Evolutionary conservation across 1,140 invertebrate genomes (phyloP), one percentile per base, ranked within the genome.

Genomic region (Euura saliciscinereae): DNA sequence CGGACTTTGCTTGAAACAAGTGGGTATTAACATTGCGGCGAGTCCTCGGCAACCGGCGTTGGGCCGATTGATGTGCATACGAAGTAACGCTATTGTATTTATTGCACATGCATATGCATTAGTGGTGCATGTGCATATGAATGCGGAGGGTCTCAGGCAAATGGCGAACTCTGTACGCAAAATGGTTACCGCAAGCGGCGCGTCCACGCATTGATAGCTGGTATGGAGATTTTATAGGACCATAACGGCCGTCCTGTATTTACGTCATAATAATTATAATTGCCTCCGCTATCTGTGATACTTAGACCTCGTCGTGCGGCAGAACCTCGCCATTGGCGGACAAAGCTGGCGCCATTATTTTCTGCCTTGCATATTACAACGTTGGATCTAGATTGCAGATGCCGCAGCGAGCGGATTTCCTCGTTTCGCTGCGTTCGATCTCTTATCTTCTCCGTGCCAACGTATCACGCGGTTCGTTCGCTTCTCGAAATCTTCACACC

Each of bases 251-350:
- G 44, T 43, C 59, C 69, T 73, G 70, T 59, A 68, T 73, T 78
- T 76, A 74, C 79, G 71, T 83, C 77, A 76, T 84, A 85, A 86
- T 84, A 70, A 85, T 83, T 79, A 84, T 86, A 85, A 86, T 85
- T 85, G 78, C 79, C 74, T 74, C 74, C 76, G 78, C 80, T 86
- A 85, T 87, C 84, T 86, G 85, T 82, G 85, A 86, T 86, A 79
- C 81, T 59, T 59, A 59, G 0, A 59, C 13, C 51, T 11, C 51
- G 51, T 59, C 51, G 51, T 6, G 51, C 51, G 6, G 51, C 51
- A 59, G 51, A 59, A 59, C 3, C 51, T 11, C 51, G 51, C 13
- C 13, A 11, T 59, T 6, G 51, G 51, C 51, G 51, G 51, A 1
- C 28, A 59, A n/a, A 11, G 3, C 51, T 59, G 51, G 51, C 51